Percentiles rank a stretch among this genome's conserved stretches.
Evolutionary conservation across 2,113 vertebrate genomes (phyloP).

Genomic region (Anguilla rostrata): DNA sequence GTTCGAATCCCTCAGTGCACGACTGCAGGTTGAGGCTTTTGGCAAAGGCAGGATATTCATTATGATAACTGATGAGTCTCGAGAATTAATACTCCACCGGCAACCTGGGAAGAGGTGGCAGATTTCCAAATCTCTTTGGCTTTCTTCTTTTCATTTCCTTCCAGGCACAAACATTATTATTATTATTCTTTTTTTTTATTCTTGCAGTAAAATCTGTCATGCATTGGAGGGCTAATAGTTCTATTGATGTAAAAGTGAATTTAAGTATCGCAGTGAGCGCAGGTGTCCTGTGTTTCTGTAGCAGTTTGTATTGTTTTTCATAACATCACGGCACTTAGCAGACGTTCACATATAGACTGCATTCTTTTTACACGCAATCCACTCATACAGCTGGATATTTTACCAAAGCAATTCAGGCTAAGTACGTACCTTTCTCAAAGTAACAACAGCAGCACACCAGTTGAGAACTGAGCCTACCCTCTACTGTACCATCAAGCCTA

Average conservation of each 20-base stretch:
- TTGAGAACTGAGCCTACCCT: too few species aligned
- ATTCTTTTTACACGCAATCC: too few species aligned
- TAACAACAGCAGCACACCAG: too few species aligned
- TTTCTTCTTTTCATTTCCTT: not conserved
- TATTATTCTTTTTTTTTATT: not conserved
- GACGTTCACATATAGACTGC: too few species aligned
- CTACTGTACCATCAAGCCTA: too few species aligned
- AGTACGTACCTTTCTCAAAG: too few species aligned
- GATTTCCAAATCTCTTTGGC: not conserved
- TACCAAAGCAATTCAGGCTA: too few species aligned
- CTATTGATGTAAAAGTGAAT: not conserved
- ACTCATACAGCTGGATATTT: too few species aligned
- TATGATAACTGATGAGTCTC: slow-evolving; percentile 6
- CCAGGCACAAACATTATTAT: not conserved
- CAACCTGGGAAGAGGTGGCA: not conserved
- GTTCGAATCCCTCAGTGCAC: not conserved
- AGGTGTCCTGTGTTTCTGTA: not conserved
- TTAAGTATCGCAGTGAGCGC: not conserved
- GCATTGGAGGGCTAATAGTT: not conserved
- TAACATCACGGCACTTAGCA: too few species aligned
- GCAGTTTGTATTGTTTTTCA: not conserved
- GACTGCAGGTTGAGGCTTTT: not conserved
- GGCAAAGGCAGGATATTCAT: not conserved
- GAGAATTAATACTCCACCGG: not conserved
- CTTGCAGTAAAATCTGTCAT: not conserved